Base-by-base conservation (phyloP, 2,888 invertebrate species). In the Cremastobaeus sp. region DNA sequence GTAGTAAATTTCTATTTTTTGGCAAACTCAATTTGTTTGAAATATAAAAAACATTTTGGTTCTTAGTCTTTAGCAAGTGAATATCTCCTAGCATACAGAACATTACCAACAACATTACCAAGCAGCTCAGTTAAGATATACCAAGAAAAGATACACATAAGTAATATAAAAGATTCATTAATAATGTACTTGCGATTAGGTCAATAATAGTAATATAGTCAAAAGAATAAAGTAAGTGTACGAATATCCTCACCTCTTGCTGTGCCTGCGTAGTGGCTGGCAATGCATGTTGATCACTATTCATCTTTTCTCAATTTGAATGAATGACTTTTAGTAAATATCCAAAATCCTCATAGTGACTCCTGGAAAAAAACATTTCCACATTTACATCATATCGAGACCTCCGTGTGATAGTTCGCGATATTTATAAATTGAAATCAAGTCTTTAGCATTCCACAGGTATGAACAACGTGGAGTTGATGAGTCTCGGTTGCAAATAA, bases 201-300 rank as follows among this genome's bases (percentile, higher is more conserved):
- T 55, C 20, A 35, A 54, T 21, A 37, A 45, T 32, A 37, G 14
- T 15, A 34, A 47, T 32, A 11, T 12, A 25, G 25, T 6, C 72
- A 37, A 37, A 28, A 48, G 77, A 64, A 68, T 52, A 6, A 54
- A 2, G 15, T 32, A 35, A 47, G 43, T 6, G n/a, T 4, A 14
- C 17, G 50, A 48, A 18, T 32, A 35, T 66, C 66, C 83, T 85
- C 79, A 87, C 87, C 86, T 87, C 87, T 85, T 86, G 86, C 83
- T 87, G 87, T 78, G 85, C 87, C 87, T 87, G 87, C 84, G 88
- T 84, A 60, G 87, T 84, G 79, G 86, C 86, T 83, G 86, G 87
- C 85, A 88, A 80, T 77, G 88, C 85, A 85, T 88, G 88, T 81
- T 88, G 88, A 81, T 88, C 88, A 80, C 83, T 87, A 81, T 88